Conservation (phyloP, 2,113 vertebrate species). For the Hydrolagus affinis region DNA sequence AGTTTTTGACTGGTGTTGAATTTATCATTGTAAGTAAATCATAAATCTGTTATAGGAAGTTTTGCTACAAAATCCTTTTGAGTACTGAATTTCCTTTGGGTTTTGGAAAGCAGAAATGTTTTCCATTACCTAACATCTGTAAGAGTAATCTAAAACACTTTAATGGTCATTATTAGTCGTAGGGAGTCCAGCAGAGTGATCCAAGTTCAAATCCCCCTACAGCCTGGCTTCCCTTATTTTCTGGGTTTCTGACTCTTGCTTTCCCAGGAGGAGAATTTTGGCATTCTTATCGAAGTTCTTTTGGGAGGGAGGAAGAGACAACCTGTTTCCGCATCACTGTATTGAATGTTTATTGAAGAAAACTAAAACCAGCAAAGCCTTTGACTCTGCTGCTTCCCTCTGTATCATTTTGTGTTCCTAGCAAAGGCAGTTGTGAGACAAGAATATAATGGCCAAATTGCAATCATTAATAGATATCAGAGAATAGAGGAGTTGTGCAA, state of each 20-base stretch:
- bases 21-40: background rate
- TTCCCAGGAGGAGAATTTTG: background rate
- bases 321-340: too few relatives aligned
- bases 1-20: background rate
- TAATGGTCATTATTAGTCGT: background rate
- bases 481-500: too few relatives aligned
- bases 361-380: too few relatives aligned
- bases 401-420: too few relatives aligned
- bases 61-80: background rate
- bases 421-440: too few relatives aligned
- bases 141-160: background rate
- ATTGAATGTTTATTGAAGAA: too few relatives aligned
- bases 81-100: slow-evolving; percentile 9
- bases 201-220: slow-evolving; percentile 8
- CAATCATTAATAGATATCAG: too few relatives aligned
- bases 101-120: slow-evolving; percentile 13
- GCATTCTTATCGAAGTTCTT: background rate
- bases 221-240: background rate
- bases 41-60: background rate
- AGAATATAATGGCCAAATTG: too few relatives aligned
- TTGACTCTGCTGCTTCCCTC: too few relatives aligned
- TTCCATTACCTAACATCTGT: slow-evolving; percentile 15
- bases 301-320: too few relatives aligned
- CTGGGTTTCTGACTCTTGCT: background rate
- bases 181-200: background rate